Evolutionary conservation across 1,140 invertebrate species (phyloP), one percentile per base, ranked within the genome.

Genomic region (Ceratina australensis): DNA sequence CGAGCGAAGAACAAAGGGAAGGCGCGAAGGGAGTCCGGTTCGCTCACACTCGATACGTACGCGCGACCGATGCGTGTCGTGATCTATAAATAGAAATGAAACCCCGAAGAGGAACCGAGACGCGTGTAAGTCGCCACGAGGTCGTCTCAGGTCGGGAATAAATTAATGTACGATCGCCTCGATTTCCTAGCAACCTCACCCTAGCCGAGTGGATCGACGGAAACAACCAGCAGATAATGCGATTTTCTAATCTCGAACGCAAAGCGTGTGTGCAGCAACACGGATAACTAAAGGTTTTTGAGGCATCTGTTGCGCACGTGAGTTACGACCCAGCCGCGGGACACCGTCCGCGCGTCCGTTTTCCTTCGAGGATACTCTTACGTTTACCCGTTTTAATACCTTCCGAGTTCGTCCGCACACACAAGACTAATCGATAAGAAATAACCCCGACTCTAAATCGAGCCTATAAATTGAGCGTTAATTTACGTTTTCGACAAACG

Each of bases 241-340:
- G 47, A 12, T 56, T 24, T 18, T 54, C 47, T 67, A 64, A 83
- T 72, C 69, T 73, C 61, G 33, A 52, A 75, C 82, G 33, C 5
- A 42, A 0, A 42, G 33, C 33, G 3, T 33, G 33, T 42, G 33
- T 49, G 49, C 33, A 20, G 7, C 4, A 52, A 18, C 57, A 24
- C 49, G 52, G 33, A 42, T 47, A 68, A 33, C 42, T 65, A 42
- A 80, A 28, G 26, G 69, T 73, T 86, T 80, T 79, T 72, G 49
- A 26, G 54, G 80, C 86, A 86, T 87, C 84, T 87, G 86, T 87
- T 87, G 86, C 86, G 71, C 86, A 81, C 80, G 72, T 87, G 84
- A 86, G 78, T 69, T 83, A 84, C 63, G 78, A 73, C 26, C 71
- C 75, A 24, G 61, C 54, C 65, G 47, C 71, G 79, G 75, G 33